These are phyloP conservation scores for Drosophila cardini DNA, from an alignment of 1,140 invertebrate species.

Conservation along the genomic window DNA sequence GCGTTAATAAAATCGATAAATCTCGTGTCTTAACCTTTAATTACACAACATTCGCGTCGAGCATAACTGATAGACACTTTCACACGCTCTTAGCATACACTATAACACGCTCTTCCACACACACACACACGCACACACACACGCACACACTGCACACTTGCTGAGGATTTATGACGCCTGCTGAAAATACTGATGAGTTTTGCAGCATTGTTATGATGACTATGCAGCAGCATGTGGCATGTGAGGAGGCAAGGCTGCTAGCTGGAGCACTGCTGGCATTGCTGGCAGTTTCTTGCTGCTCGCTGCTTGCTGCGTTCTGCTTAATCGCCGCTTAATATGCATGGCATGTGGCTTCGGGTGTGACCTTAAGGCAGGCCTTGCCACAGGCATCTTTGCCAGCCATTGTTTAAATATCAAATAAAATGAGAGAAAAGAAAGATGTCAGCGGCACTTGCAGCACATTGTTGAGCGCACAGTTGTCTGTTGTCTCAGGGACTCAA, in stretches of 20 bases:
- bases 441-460: constrained; percentile 36
- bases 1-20: constrained; percentile 74
- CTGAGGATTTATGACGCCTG: constrained; percentile 64
- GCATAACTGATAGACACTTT: neutral
- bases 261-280: constrained; percentile 19
- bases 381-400: constrained; percentile 8
- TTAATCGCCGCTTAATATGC: constrained; percentile 79
- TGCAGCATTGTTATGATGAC: constrained; percentile 50
- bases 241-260: constrained; percentile 14
- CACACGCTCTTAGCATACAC: neutral
- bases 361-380: constrained; percentile 65
- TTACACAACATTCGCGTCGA: constrained; percentile 52
- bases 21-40: constrained; percentile 65
- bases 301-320: constrained; percentile 21
- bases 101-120: neutral
- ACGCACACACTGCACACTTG: constrained; percentile 11
- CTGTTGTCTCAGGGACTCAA: neutral
- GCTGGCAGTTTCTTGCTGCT: constrained; percentile 4
- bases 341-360: constrained; percentile 61
- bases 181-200: constrained; percentile 58
- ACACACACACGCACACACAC: neutral
- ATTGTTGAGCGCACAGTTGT: constrained; percentile 6
- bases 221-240: constrained; percentile 37
- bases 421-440: constrained; percentile 11
- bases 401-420: constrained; percentile 59